These are phyloP conservation scores for Phyllotreta striolata DNA, from an alignment of 2,888 invertebrate species.

Conservation along the genomic window DNA sequence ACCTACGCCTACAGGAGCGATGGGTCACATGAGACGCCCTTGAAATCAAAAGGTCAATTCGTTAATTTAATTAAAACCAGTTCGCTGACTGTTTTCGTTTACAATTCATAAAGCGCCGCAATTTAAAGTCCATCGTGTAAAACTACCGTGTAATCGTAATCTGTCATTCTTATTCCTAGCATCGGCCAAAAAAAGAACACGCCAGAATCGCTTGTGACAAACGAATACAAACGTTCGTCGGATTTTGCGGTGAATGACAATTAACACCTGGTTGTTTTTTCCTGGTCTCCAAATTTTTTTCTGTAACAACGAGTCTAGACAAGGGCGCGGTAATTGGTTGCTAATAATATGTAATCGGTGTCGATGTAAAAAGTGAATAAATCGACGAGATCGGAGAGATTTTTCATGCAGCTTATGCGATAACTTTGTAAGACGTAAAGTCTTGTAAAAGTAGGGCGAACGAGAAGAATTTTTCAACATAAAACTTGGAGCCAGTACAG, in stretches of 20 bases:
- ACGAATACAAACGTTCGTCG: neutral
- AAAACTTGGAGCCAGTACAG: neutral
- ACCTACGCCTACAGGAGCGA: constrained; percentile 11
- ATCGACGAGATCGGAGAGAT: too few species aligned
- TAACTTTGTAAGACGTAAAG: too few species aligned
- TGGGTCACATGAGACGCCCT: constrained; percentile 21
- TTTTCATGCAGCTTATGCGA: too few species aligned
- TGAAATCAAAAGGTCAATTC: constrained; percentile 19
- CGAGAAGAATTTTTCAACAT: too few species aligned
- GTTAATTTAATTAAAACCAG: constrained; percentile 19
- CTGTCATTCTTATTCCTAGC: neutral
- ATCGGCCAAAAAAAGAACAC: constrained; percentile 1
- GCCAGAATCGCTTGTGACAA: constrained; percentile 24
- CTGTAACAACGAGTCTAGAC: too few species aligned
- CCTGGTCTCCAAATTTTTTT: too few species aligned
- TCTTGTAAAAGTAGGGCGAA: too few species aligned
- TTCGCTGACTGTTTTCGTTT: constrained; percentile 16
- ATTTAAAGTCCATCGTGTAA: constrained; percentile 13
- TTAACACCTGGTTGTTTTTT: too few species aligned
- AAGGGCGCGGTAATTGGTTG: too few species aligned
- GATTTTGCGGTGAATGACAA: too few species aligned
- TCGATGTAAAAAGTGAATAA: too few species aligned
- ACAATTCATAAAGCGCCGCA: constrained; percentile 4
- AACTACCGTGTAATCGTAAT: constrained; percentile 3
- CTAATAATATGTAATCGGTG: too few species aligned